Conservation (phyloP, 1,140 invertebrate genomes). For the Geopemphigus sp. region DNA sequence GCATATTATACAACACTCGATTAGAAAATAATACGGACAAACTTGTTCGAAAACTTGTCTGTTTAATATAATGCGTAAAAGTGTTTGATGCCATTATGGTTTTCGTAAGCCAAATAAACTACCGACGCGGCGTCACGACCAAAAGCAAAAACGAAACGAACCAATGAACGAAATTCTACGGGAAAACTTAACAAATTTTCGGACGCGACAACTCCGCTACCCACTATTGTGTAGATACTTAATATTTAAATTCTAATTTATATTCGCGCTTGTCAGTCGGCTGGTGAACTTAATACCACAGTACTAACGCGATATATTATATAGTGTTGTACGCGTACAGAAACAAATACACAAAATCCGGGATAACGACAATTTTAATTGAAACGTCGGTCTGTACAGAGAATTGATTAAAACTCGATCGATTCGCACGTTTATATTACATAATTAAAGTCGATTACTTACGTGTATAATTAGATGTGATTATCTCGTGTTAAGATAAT, state of each 20-base stretch:
- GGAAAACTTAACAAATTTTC: not conserved
- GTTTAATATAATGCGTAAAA: not conserved
- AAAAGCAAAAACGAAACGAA: not conserved
- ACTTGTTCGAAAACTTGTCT: not conserved
- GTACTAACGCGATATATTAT: too few species aligned
- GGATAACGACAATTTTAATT: too few species aligned
- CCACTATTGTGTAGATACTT: too few species aligned
- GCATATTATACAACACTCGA: slow-evolving; percentile 4
- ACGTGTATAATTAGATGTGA: not conserved
- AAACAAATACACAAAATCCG: too few species aligned
- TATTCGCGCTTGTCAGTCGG: too few species aligned
- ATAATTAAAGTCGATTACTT: not conserved
- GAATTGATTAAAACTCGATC: not conserved
- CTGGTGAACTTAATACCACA: too few species aligned
- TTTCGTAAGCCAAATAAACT: not conserved
- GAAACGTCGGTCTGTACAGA: too few species aligned
- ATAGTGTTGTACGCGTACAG: too few species aligned
- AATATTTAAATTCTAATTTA: too few species aligned
- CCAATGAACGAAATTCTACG: not conserved
- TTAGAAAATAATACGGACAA: not conserved
- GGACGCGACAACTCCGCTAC: not conserved
- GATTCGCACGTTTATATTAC: not conserved
- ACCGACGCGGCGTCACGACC: too few species aligned
- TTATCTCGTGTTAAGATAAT: not conserved
- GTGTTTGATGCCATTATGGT: not conserved